Conservation (phyloP, 1,140 invertebrate species). For the Drosophila novamexicana region DNA sequence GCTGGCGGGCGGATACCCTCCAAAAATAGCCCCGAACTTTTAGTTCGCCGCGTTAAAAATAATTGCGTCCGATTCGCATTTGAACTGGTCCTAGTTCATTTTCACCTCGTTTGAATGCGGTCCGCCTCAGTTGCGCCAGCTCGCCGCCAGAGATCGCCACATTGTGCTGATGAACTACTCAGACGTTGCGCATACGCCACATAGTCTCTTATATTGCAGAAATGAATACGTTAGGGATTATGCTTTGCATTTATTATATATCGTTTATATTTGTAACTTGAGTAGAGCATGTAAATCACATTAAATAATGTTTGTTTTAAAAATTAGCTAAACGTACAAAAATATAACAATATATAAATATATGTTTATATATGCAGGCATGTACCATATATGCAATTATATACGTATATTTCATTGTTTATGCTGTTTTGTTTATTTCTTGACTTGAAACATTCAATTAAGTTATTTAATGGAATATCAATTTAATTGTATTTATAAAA, state of each 20-base stretch:
- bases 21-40: conserved; percentile 72
- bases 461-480: conserved; percentile 38
- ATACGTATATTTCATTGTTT: conserved; percentile 63
- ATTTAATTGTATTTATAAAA: conserved; percentile 24
- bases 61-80: conserved; percentile 31
- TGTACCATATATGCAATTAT: conserved; percentile 50
- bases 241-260: conserved; percentile 53
- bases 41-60: conserved; percentile 68
- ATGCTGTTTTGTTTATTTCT: conserved; percentile 37
- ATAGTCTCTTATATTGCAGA: background rate
- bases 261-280: conserved; percentile 73
- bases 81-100: conserved; percentile 44
- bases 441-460: conserved; percentile 37
- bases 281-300: conserved; percentile 78
- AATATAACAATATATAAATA: conserved; percentile 75
- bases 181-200: conserved; percentile 24
- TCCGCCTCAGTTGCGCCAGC: background rate
- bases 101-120: background rate
- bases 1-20: conserved; percentile 59
- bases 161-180: background rate
- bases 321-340: conserved; percentile 83
- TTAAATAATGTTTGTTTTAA: conserved; percentile 75
- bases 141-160: conserved; percentile 28
- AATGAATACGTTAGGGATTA: conserved; percentile 15
- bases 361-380: conserved; percentile 39